These are phyloP conservation scores for Chelmon rostratus DNA, from an alignment of 2,797 vertebrate species.

Conservation along the genomic window DNA sequence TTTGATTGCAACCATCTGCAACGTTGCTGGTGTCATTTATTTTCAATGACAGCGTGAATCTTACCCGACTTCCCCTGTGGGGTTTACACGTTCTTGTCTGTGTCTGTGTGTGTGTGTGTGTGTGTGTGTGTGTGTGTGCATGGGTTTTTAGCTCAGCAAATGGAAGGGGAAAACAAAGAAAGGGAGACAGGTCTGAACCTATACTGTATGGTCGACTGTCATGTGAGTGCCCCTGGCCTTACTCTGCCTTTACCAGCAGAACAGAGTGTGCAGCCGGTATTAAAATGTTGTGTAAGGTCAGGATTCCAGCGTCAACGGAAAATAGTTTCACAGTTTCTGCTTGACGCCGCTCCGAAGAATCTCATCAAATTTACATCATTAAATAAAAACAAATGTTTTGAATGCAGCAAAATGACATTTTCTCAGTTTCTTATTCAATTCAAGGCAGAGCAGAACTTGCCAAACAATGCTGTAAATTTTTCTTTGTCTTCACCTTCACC, in stretches of 20 bases:
- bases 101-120: constrained; percentile 49
- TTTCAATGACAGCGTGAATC: constrained; percentile 81
- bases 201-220: constrained; percentile 65
- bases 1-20: constrained; percentile 86
- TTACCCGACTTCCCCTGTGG: constrained; percentile 72
- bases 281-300: constrained; percentile 64
- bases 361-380: constrained; percentile 26
- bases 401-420: constrained; percentile 7
- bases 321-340: constrained; percentile 41
- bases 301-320: constrained; percentile 36
- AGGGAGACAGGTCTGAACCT: constrained; percentile 78
- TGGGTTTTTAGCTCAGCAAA: constrained; percentile 58
- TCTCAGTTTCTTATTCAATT: background rate
- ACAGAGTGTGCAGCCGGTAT: constrained; percentile 59
- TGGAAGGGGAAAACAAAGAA: constrained; percentile 70
- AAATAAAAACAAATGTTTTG: constrained; percentile 30
- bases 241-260: constrained; percentile 51
- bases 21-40: constrained; percentile 80
- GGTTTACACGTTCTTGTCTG: constrained; percentile 41
- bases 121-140: constrained; percentile 26
- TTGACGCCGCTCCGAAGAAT: constrained; percentile 1
- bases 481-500: constrained; percentile 31
- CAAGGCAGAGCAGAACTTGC: constrained; percentile 14
- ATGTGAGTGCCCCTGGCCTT: constrained; percentile 69
- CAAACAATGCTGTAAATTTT: constrained; percentile 13